phyloP scores from a whole-genome alignment of 2,888 invertebrate species.

The Erebia ligea region DNA sequence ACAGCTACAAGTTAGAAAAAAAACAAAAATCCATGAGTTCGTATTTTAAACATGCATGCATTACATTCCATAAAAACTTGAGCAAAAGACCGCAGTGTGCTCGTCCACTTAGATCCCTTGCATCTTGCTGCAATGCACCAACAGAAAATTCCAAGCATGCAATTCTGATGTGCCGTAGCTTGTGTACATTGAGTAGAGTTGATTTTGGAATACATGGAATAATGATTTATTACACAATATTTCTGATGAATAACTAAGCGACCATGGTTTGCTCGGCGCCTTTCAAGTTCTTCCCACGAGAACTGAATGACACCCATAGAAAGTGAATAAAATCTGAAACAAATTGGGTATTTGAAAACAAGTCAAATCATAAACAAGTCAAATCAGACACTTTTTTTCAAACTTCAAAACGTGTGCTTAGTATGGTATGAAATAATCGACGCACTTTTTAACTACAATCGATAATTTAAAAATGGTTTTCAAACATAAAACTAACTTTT shows the following conservation, averaged over 20 bases:
- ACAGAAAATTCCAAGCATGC: conserved; percentile 44
- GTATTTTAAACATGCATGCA: conserved; percentile 19
- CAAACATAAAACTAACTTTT: too few relatives aligned
- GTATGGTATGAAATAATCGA: too few relatives aligned
- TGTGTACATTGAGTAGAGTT: conserved; percentile 5
- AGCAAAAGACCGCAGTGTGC: conserved; percentile 24
- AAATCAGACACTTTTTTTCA: too few relatives aligned
- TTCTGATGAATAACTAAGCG: background rate
- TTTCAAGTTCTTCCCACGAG: too few relatives aligned
- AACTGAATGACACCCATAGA: too few relatives aligned
- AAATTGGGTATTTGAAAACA: too few relatives aligned
- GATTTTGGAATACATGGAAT: conserved; percentile 7
- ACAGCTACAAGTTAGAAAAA: background rate
- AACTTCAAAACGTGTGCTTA: too few relatives aligned
- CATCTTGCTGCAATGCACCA: conserved; percentile 31
- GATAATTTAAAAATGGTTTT: too few relatives aligned
- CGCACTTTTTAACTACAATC: too few relatives aligned
- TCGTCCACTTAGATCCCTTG: conserved; percentile 31
- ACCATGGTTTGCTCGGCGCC: too few relatives aligned
- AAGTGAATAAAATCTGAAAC: too few relatives aligned
- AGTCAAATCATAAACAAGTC: too few relatives aligned
- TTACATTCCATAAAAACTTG: conserved; percentile 1
- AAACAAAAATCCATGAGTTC: background rate
- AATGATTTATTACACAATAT: background rate
- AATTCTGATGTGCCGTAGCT: conserved; percentile 20